Evolutionary conservation across 1,140 invertebrate species (phyloP).

Genomic region (Leucophenga varia): DNA sequence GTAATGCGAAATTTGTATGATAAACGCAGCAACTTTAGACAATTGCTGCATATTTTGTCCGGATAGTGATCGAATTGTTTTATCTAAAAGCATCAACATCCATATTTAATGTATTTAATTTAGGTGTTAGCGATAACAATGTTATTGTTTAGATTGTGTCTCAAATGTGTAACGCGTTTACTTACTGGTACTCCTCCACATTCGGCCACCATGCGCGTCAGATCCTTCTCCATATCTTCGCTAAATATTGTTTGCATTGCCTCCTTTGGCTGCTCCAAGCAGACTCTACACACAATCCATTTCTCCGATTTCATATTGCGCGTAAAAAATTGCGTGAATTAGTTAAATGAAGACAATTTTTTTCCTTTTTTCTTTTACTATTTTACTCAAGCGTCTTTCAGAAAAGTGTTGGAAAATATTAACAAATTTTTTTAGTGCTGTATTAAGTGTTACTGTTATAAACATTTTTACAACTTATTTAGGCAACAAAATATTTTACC

Average conservation of each 20-base stretch:
- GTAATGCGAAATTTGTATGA: conserved; percentile 40
- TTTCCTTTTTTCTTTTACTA: no score
- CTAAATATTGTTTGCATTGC: conserved; percentile 45
- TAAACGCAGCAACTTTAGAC: conserved; percentile 33
- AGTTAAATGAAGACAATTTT: conserved; percentile 15
- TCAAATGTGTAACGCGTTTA: background rate
- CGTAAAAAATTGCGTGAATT: background rate
- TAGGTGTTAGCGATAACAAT: no score
- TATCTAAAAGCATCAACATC: no score
- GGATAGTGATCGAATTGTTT: conserved; percentile 51
- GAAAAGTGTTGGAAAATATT: no score
- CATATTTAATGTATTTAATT: no score
- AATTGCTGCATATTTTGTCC: conserved; percentile 48
- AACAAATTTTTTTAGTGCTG: no score
- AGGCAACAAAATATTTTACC: no score
- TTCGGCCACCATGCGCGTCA: conserved; percentile 49
- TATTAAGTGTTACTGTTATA: no score
- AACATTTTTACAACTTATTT: no score
- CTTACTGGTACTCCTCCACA: conserved; percentile 51
- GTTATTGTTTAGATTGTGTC: no score
- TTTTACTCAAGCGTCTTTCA: background rate
- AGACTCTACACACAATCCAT: conserved; percentile 50
- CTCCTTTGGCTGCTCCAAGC: conserved; percentile 47
- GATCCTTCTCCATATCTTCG: conserved; percentile 44
- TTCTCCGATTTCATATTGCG: conserved; percentile 20